Percentiles rank a stretch among this genome's conserved stretches.
Conservation (phyloP, 2,113 vertebrate species). For the Nesogale talazaci region DNA sequence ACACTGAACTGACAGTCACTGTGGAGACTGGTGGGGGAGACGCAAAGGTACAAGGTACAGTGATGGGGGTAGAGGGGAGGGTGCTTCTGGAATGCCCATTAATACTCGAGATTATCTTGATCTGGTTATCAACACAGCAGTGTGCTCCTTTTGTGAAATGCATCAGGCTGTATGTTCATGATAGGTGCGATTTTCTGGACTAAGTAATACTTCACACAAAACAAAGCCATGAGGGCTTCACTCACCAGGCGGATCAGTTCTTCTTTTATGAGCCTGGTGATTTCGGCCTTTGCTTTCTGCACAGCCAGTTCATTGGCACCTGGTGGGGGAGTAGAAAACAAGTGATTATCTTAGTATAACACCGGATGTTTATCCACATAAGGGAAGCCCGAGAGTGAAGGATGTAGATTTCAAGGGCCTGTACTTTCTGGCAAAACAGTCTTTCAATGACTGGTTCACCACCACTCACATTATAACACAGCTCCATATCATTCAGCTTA, state of each 20-base stretch:
- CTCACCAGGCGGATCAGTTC: slow-evolving; percentile 98
- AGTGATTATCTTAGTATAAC: neutral
- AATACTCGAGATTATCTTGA: neutral
- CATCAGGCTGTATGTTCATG: neutral
- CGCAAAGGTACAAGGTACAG: no score
- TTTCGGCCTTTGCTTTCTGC: slow-evolving; percentile 99
- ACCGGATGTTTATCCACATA: neutral
- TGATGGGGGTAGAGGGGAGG: neutral
- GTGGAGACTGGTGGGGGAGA: neutral
- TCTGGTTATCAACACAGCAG: neutral
- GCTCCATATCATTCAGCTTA: slow-evolving; percentile 8
- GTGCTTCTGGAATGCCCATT: neutral
- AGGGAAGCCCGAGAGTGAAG: neutral
- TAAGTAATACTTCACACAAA: slow-evolving; percentile 31
- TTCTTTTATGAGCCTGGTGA: slow-evolving; percentile 98
- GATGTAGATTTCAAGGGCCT: slow-evolving; percentile 23
- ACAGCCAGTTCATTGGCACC: slow-evolving; percentile 99
- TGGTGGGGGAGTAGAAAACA: slow-evolving; percentile 75
- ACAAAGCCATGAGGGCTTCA: slow-evolving; percentile 52
- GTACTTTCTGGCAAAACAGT: neutral
- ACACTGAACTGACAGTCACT: neutral
- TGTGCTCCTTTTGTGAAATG: slow-evolving; percentile 25
- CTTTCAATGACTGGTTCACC: slow-evolving; percentile 14
- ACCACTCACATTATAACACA: neutral
- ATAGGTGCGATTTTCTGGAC: neutral